A percentile compares a stretch with the other conserved stretches of the same genome.
These are phyloP conservation scores for Tursiops truncatus DNA, from an alignment of 2,113 vertebrate genomes.

Conservation along the genomic window DNA sequence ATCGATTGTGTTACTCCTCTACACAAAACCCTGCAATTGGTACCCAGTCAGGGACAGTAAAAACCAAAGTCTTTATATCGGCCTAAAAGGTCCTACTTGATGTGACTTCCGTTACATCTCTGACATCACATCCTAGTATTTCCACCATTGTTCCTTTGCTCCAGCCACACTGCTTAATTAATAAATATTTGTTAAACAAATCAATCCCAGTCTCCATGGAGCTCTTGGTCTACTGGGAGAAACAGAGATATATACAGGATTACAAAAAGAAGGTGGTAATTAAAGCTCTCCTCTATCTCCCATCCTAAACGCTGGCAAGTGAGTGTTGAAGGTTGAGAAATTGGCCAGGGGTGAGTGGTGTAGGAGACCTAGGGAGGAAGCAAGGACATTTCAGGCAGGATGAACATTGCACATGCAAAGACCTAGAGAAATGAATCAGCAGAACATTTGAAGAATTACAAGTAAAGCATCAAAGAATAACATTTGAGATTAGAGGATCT, in stretches of 20 bases:
- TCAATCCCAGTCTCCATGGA: neutral
- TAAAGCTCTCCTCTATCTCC: neutral
- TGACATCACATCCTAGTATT: neutral
- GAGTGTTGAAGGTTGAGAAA: neutral
- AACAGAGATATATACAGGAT: neutral
- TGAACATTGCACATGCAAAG: neutral
- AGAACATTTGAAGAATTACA: neutral
- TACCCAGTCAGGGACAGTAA: neutral
- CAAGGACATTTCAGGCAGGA: neutral
- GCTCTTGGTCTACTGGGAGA: neutral
- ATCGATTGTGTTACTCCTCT: neutral
- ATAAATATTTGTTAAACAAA: slow-evolving; percentile 19
- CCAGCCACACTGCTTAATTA: neutral
- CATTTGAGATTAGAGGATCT: neutral
- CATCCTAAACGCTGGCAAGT: neutral
- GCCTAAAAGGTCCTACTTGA: neutral
- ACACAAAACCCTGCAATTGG: neutral
- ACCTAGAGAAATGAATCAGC: neutral
- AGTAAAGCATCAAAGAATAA: slow-evolving; percentile 30
- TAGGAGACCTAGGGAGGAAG: neutral
- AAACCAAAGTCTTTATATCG: neutral
- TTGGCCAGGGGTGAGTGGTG: neutral
- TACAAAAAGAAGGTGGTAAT: neutral
- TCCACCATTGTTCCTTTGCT: neutral
- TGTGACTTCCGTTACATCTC: neutral